Evolutionary conservation across 2,113 vertebrate genomes (phyloP), one percentile per base, ranked within the genome.

Genomic region (Oreochromis spilurus): DNA sequence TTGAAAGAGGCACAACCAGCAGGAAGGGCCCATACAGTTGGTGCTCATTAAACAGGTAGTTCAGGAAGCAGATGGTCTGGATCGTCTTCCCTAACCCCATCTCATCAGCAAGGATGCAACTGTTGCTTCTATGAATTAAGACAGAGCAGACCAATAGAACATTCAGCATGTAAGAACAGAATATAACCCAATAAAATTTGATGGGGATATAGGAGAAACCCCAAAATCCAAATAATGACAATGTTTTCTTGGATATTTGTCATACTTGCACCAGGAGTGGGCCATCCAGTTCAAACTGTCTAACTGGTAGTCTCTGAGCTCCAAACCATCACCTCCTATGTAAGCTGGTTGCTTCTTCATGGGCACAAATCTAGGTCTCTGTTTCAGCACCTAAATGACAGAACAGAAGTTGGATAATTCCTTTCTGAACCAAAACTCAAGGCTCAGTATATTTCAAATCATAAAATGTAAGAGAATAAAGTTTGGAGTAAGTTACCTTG

Each of bases 261-360:
- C 98, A 87, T 98, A 99, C 99, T 99, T 99, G 99, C 98, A 99
- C 98, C 99, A 99, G 8, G 99, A 99, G 87, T 99, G 99, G 86
- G 98, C 98, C 96, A 99, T 98, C 98, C 98, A 99, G 88, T 99
- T 99, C 91, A 99, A 95, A 82, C 99, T 97, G 95, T 99, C 97
- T 90, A 99, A 87, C 85, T 99, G 99, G 95, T 99, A 99, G 94
- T 99, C 98, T 94, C 99, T 95, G 84, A 99, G 97, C 92, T 99
- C 98, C 91, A 99, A 96, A 40, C 96, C 91, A 4, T 99, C 98
- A 9, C 96, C 97, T 90, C 98, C 98, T 81, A 99, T 98, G 31
- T 98, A 99, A 3, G 93, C 34, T 1, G 99, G 98, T 79, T 99
- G 98, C 81, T 99, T 99, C 94, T 99, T 99, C 91, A 99, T 96